Evolutionary conservation across 1,140 invertebrate species (phyloP), one percentile per base, ranked within the genome.

Genomic region (Artemia franciscana): DNA sequence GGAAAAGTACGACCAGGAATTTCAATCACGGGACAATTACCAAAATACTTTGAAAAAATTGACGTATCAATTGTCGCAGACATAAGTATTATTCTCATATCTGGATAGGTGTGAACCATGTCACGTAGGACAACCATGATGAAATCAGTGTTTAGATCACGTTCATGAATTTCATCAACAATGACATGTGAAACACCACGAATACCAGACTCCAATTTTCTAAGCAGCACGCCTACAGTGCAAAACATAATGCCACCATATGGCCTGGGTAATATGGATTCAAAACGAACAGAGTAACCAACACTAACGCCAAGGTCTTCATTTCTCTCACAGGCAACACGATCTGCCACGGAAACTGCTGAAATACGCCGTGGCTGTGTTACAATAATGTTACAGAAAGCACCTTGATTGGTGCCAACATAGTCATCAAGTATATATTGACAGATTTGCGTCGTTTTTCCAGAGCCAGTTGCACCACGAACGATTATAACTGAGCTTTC

Each of bases 341-440:
- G 78, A 71, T 96, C 91, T 0, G 93, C 82, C 0, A 97, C 87
- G 5, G 89, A 93, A 51, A 96, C 84, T 0, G 93, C 93, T 1
- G 91, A 93, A 62, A 98, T 92, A 68, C 92, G 78, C 24, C 92
- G 78, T 0, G 94, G 94, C 69, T 97, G 92, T 0, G 93, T 97
- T 12, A 94, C 85, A 63, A 90, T 84, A 59, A 97, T 84, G 71
- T 89, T 84, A 67, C 87, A 85, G 76, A 83, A 82, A 25, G 83
- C 82, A 61, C 88, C 83, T 73, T 86, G 82, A 0, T 85, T 84
- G 2, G 82, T 85, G n/a, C 82, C 78, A 21, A 95, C 83, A 69
- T 90, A 95, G 70, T 94, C 88, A 72, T 98, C 93, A 58, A 98
- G 72, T 68, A 99, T 93, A 71, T 91, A 97, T 69, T 98, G 94